These are phyloP conservation scores for Tetramorium parvispinum DNA, from an alignment of 1,140 invertebrate genomes.

Conservation along the genomic window DNA sequence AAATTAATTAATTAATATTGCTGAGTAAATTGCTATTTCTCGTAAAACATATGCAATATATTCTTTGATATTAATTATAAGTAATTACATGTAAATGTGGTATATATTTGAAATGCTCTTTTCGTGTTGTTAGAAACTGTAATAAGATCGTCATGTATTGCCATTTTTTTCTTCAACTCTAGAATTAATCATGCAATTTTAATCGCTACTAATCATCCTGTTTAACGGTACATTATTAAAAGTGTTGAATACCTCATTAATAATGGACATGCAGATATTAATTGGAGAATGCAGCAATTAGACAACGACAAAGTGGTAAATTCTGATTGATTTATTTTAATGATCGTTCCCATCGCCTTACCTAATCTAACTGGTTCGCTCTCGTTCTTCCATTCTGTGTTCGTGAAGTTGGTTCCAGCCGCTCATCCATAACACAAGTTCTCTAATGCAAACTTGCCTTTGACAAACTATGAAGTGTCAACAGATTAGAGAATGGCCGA, in stretches of 20 bases:
- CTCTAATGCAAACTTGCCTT: slow-evolving; percentile 45
- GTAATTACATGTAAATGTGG: background rate
- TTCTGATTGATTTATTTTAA: slow-evolving; percentile 32
- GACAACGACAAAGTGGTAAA: slow-evolving; percentile 12
- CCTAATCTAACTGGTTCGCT: slow-evolving; percentile 10
- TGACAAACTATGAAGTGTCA: slow-evolving; percentile 44
- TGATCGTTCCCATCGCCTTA: background rate
- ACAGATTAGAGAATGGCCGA: slow-evolving; percentile 24
- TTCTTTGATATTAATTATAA: background rate
- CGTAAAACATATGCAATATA: background rate
- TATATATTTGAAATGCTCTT: background rate
- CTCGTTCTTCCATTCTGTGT: slow-evolving; percentile 40
- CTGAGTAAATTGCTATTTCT: background rate
- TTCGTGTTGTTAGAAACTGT: background rate
- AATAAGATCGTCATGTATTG: background rate
- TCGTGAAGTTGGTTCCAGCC: slow-evolving; percentile 26
- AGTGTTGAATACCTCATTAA: background rate
- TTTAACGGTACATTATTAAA: background rate
- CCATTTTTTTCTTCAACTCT: background rate
- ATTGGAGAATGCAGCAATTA: background rate
- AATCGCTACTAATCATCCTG: too few relatives aligned
- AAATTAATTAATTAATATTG: background rate
- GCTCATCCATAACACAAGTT: slow-evolving; percentile 44
- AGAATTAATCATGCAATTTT: background rate
- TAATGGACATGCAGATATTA: background rate